Conservation (phyloP, 1,140 invertebrate genomes). For the Drosophila azteca region DNA sequence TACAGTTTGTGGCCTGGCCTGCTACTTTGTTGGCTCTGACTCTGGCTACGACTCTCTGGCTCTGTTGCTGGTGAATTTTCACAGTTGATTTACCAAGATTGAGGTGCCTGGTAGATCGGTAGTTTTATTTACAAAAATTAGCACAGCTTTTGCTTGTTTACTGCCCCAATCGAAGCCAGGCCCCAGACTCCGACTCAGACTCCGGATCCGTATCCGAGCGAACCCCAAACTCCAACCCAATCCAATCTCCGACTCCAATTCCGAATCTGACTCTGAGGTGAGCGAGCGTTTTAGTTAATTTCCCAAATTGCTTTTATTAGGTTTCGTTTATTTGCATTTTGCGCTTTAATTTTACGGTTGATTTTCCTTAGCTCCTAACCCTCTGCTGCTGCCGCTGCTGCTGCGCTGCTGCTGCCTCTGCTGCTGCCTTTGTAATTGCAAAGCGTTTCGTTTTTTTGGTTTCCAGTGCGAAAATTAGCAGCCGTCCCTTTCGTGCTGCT, state of each 20-base stretch:
- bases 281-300: slow-evolving; percentile 76
- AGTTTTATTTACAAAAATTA: slow-evolving; percentile 83
- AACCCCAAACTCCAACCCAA: too few species aligned
- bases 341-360: slow-evolving; percentile 77
- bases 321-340: slow-evolving; percentile 83
- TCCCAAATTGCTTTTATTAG: slow-evolving; percentile 82
- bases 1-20: slow-evolving; percentile 50
- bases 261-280: slow-evolving; percentile 27
- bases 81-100: slow-evolving; percentile 72
- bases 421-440: slow-evolving; percentile 54
- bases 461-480: slow-evolving; percentile 48
- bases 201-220: background rate
- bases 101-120: slow-evolving; percentile 63
- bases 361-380: slow-evolving; percentile 51
- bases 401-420: slow-evolving; percentile 52
- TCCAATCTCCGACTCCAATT: slow-evolving; percentile 16
- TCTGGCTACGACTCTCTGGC: background rate
- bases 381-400: slow-evolving; percentile 50
- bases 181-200: background rate
- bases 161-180: slow-evolving; percentile 25
- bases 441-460: slow-evolving; percentile 38
- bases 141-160: slow-evolving; percentile 80
- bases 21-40: slow-evolving; percentile 30
- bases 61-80: slow-evolving; percentile 54
- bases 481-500: slow-evolving; percentile 42